Conservation (phyloP, 2,888 invertebrate species). For the Drosophila macrothrix region DNA sequence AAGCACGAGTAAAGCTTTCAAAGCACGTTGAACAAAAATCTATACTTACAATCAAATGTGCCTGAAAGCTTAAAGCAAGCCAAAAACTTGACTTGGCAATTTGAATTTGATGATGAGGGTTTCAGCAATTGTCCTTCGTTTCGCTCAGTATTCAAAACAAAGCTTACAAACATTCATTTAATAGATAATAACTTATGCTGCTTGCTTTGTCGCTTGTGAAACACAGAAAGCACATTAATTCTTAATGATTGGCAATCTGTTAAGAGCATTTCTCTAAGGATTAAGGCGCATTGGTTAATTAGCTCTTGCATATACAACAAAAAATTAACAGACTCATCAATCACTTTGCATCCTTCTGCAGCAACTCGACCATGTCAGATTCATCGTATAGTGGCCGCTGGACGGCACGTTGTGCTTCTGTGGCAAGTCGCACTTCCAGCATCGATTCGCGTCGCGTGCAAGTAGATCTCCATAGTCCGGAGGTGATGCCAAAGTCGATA, state of each 20-base stretch:
- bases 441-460: constrained; percentile 84
- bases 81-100: not conserved
- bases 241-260: not conserved
- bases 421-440: constrained; percentile 84
- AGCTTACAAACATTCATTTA: fast-evolving
- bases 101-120: no score
- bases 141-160: not conserved
- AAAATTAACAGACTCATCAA: not conserved
- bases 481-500: constrained; percentile 82
- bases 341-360: constrained; percentile 24
- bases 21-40: not conserved
- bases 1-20: not conserved
- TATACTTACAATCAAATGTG: not conserved
- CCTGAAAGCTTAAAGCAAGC: not conserved
- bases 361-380: constrained; percentile 84
- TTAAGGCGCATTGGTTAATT: not conserved
- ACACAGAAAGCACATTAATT: not conserved
- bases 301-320: not conserved
- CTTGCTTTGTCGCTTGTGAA: not conserved
- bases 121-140: not conserved
- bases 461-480: constrained; percentile 84
- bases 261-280: not conserved
- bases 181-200: no score
- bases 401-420: constrained; percentile 82
- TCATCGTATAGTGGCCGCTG: constrained; percentile 84